Percentiles rank a stretch among this genome's conserved stretches.
These are phyloP conservation scores for Campopleginae sp. DNA, from an alignment of 2,888 invertebrate genomes.

Conservation along the genomic window DNA sequence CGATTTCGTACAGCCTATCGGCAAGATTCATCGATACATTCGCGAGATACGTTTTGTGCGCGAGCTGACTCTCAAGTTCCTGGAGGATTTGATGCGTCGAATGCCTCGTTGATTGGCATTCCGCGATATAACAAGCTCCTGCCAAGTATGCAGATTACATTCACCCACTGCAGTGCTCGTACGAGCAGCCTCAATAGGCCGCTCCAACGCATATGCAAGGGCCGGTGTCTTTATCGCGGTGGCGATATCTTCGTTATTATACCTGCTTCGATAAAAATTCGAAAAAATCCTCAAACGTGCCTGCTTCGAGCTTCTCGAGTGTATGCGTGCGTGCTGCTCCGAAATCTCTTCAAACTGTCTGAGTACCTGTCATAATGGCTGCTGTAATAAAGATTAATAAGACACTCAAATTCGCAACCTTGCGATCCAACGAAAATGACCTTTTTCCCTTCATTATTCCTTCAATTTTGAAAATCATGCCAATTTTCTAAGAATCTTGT, in stretches of 20 bases:
- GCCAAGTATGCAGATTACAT: slow-evolving; percentile 59
- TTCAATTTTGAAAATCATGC: no score
- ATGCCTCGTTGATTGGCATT: slow-evolving; percentile 70
- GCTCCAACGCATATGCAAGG: not conserved
- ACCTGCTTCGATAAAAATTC: slow-evolving; percentile 1
- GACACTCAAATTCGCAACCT: not conserved
- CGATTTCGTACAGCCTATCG: slow-evolving; percentile 39
- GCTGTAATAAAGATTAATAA: not conserved
- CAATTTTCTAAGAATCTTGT: no score
- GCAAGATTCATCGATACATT: slow-evolving; percentile 60
- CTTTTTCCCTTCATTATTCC: no score
- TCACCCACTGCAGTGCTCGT: slow-evolving; percentile 1
- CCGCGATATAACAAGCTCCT: slow-evolving; percentile 66
- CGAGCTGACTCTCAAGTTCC: slow-evolving; percentile 48
- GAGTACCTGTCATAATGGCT: not conserved
- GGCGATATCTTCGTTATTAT: not conserved
- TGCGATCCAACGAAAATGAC: no score
- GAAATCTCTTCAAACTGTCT: not conserved
- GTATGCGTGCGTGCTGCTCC: not conserved
- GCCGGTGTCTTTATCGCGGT: not conserved
- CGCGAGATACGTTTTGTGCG: slow-evolving; percentile 42
- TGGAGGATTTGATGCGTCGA: slow-evolving; percentile 68
- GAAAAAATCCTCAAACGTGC: not conserved
- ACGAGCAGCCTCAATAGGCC: not conserved
- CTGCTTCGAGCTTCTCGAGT: not conserved